These are phyloP conservation scores for Leptinotarsa tumamoca DNA, from an alignment of 2,888 invertebrate species.

Conservation along the genomic window DNA sequence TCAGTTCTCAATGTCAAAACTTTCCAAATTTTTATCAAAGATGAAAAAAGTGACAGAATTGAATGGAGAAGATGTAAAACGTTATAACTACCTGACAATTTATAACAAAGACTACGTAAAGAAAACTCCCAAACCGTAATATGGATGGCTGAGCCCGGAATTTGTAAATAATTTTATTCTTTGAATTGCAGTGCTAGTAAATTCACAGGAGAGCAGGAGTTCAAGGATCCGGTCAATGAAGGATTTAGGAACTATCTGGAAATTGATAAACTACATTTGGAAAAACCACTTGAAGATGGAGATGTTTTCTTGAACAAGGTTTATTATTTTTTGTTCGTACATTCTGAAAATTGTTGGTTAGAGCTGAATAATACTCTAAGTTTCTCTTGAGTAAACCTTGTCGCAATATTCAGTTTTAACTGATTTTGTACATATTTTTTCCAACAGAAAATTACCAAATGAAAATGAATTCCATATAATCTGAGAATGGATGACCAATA, in stretches of 20 bases:
- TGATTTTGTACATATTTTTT: too few relatives aligned
- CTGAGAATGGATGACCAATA: too few relatives aligned
- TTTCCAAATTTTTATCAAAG: neutral
- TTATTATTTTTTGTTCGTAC: neutral
- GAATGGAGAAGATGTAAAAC: slow-evolving; percentile 19
- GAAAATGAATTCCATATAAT: too few relatives aligned
- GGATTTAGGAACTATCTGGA: slow-evolving; percentile 50
- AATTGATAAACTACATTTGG: slow-evolving; percentile 38
- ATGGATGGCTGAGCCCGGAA: neutral
- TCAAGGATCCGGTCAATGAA: slow-evolving; percentile 51
- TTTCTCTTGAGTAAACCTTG: too few relatives aligned
- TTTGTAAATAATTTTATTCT: neutral
- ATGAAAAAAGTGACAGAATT: neutral
- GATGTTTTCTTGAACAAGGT: slow-evolving; percentile 52
- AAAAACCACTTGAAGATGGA: slow-evolving; percentile 44
- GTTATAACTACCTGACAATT: slow-evolving; percentile 28
- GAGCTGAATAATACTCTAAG: too few relatives aligned
- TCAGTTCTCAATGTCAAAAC: neutral
- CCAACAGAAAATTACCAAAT: too few relatives aligned
- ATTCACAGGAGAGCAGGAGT: slow-evolving; percentile 44
- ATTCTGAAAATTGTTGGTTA: too few relatives aligned
- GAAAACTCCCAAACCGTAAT: slow-evolving; percentile 17
- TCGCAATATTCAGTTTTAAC: too few relatives aligned
- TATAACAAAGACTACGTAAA: slow-evolving; percentile 31
- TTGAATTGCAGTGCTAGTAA: neutral